Evolutionary conservation across 2,113 vertebrate species (phyloP), one percentile per base, ranked within the genome.

Genomic region (Aegotheles bennettii): DNA sequence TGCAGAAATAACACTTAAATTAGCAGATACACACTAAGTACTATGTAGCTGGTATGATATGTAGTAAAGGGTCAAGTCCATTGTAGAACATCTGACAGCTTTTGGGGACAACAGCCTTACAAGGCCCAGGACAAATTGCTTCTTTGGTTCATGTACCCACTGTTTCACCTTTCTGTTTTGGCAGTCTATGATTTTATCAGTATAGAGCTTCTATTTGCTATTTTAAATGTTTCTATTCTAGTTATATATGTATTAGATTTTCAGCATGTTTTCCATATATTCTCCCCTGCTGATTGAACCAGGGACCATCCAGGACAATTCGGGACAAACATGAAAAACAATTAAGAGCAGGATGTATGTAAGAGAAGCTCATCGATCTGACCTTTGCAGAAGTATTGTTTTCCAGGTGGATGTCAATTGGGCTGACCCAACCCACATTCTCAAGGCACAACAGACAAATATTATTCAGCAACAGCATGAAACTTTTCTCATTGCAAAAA

Each of bases 261-360:
- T 59, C 50, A n/a, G 16, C 9, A n/a, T 9, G 16, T 60, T 86
- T 78, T 61, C 26, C 29, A 13, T 47, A 28, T 56, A 21, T 42
- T 83, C 16, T 54, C 12, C 26, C 10, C 5, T 65, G 7, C 8
- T 79, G 24, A 17, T 63, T 59, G n/a, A n/a, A n/a, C 8, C 26
- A 40, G 47, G 18, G 36, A 57, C 45, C 23, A 26, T 0, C n/a
- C n/a, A n/a, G n/a, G n/a, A n/a, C n/a, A n/a, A 1, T 29, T 29
- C 51, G 13, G 15, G 13, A 18, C 17, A 35, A 87, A 63, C 25
- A 19, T 50, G 31, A 56, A 82, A 84, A 75, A 9, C 4, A 48
- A 10, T 29, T 36, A 81, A 38, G 26, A 77, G 16, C 28, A 57
- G 24, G 21, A 48, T 53, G 4, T 50, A 35, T 35, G 14, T n/a